Base-by-base conservation (phyloP, 2,888 invertebrate species). In the Caradrina kadenii region DNA sequence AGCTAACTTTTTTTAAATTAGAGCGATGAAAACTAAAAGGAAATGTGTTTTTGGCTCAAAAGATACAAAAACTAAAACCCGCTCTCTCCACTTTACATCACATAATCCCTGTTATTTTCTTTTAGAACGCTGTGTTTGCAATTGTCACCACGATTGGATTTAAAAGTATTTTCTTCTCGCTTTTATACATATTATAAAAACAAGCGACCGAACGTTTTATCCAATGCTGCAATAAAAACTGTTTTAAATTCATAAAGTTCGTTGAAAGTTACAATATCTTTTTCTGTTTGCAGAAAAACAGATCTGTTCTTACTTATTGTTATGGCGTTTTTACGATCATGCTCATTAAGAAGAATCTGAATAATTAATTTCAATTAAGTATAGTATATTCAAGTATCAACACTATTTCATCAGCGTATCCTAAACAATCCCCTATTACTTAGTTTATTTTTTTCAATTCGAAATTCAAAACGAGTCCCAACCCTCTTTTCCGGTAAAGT, bases 131-230 rank as follows among this genome's bases (percentile, higher is more conserved):
- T 62, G 22, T 35, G 56, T 45, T 50, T 22, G 62, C 11, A 45
- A 13, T 48, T 69, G 35, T 60, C 63, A 60, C 63, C 22, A 63
- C 50, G 45, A 72, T 63, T 72, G 39, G 17, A 6, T 45, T 59
- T 42, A 63, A 56, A 49, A 13, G 21, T 49, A 21, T 54, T 59
- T 42, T 22, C 19, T 53, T 15, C 54, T 19, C 45, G 7, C 2
- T 31, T 59, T 58, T 26, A 6, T 11, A 63, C 39, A 39, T 45
- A 45, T 45, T 45, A n/a, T 8, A 17, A 4, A n/a, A 63, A 60
- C 59, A 63, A 63, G 22, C 35, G 22, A 69, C 31, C 0, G 2
- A 66, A 45, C 50, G 11, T 63, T 63, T 31, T 54, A n/a, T 13
- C 13, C 42, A 71, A 63, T 13, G 21, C 26, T 39, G 21, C 31